Evolutionary conservation across 2,113 vertebrate genomes (phyloP).

Genomic region (Coryphaenoides rupestris): DNA sequence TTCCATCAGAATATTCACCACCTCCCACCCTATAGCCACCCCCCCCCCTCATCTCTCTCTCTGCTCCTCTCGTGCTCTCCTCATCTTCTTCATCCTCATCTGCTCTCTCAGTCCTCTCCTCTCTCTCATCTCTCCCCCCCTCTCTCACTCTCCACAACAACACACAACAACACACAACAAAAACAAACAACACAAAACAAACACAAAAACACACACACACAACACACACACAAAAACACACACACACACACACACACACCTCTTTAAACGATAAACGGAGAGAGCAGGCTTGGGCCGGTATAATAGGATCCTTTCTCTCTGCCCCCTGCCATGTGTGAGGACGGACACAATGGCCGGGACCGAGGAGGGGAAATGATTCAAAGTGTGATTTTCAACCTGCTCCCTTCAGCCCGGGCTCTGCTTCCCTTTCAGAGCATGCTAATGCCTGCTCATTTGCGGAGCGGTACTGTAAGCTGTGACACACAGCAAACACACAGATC

Average conservation of each 20-base stretch:
- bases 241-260: constrained; percentile 14
- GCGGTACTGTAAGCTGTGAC: constrained; percentile 62
- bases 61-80: background rate
- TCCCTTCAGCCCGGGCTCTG: constrained; percentile 58
- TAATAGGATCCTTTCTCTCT: constrained; percentile 73
- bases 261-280: constrained; percentile 70
- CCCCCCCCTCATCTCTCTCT: background rate
- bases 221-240: no score
- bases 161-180: no score
- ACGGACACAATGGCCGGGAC: constrained; percentile 64
- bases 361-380: constrained; percentile 71
- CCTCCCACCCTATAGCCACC: constrained; percentile 17
- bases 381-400: constrained; percentile 76
- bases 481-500: constrained; percentile 38
- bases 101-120: no score
- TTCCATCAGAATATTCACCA: constrained; percentile 72
- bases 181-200: no score
- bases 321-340: constrained; percentile 69
- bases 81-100: no score
- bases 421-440: constrained; percentile 72
- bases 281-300: constrained; percentile 68
- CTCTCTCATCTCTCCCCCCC: no score
- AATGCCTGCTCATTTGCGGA: constrained; percentile 68
- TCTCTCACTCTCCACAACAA: no score
- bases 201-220: no score